A percentile compares a stretch with the other conserved stretches of the same genome.
Evolutionary conservation across 2,113 vertebrate genomes (phyloP).

Genomic region (Myotis brandtii): DNA sequence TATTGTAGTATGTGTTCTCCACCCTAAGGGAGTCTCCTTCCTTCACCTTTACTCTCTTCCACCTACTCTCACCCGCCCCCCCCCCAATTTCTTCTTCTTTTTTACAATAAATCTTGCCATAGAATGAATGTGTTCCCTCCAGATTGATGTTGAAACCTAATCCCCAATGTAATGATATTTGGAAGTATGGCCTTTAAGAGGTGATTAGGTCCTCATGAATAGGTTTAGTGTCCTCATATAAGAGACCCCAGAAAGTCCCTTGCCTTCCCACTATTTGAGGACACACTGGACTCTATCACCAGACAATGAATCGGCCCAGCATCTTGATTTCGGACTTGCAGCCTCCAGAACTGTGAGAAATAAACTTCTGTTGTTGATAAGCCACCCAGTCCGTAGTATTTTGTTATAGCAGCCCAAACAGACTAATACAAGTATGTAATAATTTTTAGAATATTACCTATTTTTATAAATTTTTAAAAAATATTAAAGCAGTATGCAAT

Average conservation of each 20-base stretch:
- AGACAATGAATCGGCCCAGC: background rate
- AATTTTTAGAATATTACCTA: conserved; percentile 31
- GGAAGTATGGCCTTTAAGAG: background rate
- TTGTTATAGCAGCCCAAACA: background rate
- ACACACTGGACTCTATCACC: background rate
- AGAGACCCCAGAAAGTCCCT: background rate
- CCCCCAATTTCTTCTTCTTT: background rate
- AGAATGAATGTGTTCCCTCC: background rate
- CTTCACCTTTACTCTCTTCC: background rate
- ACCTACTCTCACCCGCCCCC: background rate
- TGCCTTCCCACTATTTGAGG: background rate
- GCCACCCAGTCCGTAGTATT: background rate
- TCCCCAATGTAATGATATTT: background rate
- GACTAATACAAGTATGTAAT: background rate
- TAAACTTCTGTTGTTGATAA: background rate
- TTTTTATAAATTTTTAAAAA: background rate
- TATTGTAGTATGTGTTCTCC: background rate
- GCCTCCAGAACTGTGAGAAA: background rate
- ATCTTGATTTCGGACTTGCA: background rate
- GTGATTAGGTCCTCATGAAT: background rate
- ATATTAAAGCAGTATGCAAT: background rate
- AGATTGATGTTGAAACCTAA: background rate
- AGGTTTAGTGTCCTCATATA: background rate
- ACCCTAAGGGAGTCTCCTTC: background rate
- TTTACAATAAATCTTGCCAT: background rate